Conservation (phyloP, 1,140 invertebrate species). For the Mycetomoellerius zeteki region DNA sequence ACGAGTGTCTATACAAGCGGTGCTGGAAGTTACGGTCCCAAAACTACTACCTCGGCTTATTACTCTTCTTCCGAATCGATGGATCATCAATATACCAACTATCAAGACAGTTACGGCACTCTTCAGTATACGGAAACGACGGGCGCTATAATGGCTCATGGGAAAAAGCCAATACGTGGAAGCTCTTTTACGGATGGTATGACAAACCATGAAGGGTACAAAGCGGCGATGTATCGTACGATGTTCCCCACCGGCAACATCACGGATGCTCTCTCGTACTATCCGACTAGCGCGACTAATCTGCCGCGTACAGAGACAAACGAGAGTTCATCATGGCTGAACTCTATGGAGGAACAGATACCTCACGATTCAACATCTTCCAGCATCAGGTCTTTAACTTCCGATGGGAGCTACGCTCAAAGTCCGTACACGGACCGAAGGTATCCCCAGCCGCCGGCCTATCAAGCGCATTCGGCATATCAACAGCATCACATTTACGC, state of each 20-base stretch:
- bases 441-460: slow-evolving; percentile 84
- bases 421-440: slow-evolving; percentile 88
- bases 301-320: slow-evolving; percentile 87
- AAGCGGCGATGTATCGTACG: slow-evolving; percentile 89
- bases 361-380: slow-evolving; percentile 88
- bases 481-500: slow-evolving; percentile 81
- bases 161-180: slow-evolving; percentile 87
- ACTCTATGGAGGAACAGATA: slow-evolving; percentile 87
- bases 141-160: slow-evolving; percentile 81
- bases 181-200: slow-evolving; percentile 87
- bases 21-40: slow-evolving; percentile 88
- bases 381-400: slow-evolving; percentile 88
- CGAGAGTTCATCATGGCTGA: slow-evolving; percentile 88
- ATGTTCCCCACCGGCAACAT: slow-evolving; percentile 92
- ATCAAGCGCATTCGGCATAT: slow-evolving; percentile 79
- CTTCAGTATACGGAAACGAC: slow-evolving; percentile 82
- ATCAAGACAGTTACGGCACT: slow-evolving; percentile 81
- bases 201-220: slow-evolving; percentile 90
- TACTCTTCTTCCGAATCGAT: slow-evolving; percentile 89
- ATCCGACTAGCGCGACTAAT: slow-evolving; percentile 90
- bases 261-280: slow-evolving; percentile 92
- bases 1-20: slow-evolving; percentile 91
- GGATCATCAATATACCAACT: slow-evolving; percentile 89
- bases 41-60: slow-evolving; percentile 87
- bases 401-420: slow-evolving; percentile 88